Base-by-base conservation (phyloP, 92 coral and sea anemone genomes). In the Umimayanthus kanabou region DNA sequence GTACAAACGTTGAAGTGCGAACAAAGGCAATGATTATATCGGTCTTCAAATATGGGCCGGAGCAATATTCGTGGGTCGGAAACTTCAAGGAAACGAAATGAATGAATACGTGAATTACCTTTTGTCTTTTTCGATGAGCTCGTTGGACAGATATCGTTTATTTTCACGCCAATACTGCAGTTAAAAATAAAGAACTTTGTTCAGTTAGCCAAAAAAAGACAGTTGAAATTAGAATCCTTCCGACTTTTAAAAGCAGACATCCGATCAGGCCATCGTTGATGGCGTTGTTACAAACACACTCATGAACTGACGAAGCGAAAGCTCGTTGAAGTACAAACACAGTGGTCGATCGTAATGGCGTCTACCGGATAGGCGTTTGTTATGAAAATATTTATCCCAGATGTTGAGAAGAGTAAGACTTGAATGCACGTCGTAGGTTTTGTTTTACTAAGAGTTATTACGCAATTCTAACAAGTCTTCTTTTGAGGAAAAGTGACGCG, bases 11-110 rank as follows among this genome's bases (percentile, higher is more conserved):
- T 70, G 65, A 40, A 23, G 87, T 83, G 77, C 64, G 67, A 83
- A 83, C 87, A 70, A 83, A 83, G 77, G 45, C 57, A 83, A 83
- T 83, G 65, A 83, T 70, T 26, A 83, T 45, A 83, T 83, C 71
- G 87, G 79, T 71, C 42, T 83, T 45, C 43, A 70, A 69, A 29
- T 83, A 73, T 70, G 43, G 87, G 61, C 87, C 50, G 87, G 77
- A 66, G 78, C 65, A 83, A 83, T 70, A 83, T 70, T 70, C 66
- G 18, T 83, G 20, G 57, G 47, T 69, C 87, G 67, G 87, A 83
- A 83, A 37, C 77, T 83, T 83, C 61, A 65, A 39, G 66, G 66
- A 81, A 65, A 50, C 76, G 66, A 70, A 29, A 83, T 30, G 66
- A 70, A 83, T 70, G 73, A 69, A 83, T 42, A 3, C 45, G 22